Percentiles rank a stretch among this genome's conserved stretches.
Conservation (phyloP, 1,140 invertebrate species). For the Liolophura sinensis region DNA sequence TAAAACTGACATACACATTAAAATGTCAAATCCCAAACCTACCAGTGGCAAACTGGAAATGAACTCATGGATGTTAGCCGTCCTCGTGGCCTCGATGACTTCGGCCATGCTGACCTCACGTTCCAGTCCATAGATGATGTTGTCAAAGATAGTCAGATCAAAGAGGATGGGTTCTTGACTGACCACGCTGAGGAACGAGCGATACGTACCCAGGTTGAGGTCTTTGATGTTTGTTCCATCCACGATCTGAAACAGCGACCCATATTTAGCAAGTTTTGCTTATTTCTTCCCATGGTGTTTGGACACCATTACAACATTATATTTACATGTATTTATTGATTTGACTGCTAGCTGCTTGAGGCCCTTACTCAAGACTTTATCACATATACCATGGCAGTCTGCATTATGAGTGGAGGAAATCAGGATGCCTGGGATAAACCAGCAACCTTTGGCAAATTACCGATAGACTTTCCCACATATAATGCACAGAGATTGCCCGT, state of each 20-base stretch:
- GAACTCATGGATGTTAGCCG: slow-evolving; percentile 86
- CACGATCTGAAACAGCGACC: slow-evolving; percentile 62
- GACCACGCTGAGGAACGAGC: slow-evolving; percentile 72
- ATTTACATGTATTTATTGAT: no score
- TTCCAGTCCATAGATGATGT: slow-evolving; percentile 81
- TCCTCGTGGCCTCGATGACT: slow-evolving; percentile 78
- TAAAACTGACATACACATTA: slow-evolving; percentile 18
- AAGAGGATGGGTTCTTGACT: slow-evolving; percentile 87
- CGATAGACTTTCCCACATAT: no score
- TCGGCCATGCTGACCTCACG: slow-evolving; percentile 71
- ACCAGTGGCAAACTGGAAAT: slow-evolving; percentile 72
- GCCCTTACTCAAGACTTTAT: no score
- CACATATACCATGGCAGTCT: no score
- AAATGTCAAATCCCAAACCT: slow-evolving; percentile 10
- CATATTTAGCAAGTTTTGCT: no score
- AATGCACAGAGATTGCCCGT: no score
- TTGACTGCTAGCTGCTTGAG: no score
- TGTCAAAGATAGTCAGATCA: slow-evolving; percentile 81
- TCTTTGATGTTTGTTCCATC: slow-evolving; percentile 57
- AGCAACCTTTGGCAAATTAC: no score
- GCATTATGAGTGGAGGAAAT: no score
- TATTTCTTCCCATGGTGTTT: no score
- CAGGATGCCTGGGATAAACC: no score
- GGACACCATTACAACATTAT: no score
- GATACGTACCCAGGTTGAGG: slow-evolving; percentile 58